Base-by-base conservation (phyloP, 2,797 vertebrate genomes). In the Caiman crocodilus region DNA sequence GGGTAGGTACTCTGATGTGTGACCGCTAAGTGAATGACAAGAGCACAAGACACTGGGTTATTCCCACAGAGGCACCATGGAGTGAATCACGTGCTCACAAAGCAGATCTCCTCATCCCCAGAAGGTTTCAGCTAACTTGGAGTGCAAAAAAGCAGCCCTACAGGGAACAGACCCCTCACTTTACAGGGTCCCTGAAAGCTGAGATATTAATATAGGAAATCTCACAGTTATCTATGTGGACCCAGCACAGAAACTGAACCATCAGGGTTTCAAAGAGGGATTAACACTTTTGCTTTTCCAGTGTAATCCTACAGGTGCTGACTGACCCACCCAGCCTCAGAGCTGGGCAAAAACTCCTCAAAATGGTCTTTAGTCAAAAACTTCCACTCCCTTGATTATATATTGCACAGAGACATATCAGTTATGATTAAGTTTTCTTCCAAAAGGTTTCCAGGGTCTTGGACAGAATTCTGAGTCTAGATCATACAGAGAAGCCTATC, bases 31-130 rank as follows among this genome's bases (percentile, higher is more conserved):
- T 56, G 9, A 58, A 86, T 11, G 42, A 82, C 57, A 61, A 35
- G 7, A 73, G 23, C 69, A 73, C 35, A 50, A 90, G 80, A 82
- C 42, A 84, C 55, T 9, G 63, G 50, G 30, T 11, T 71, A 61
- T 55, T 76, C 90, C 79, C 75, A n/a, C 7, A 16, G 23, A 73
- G 67, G 35, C 18, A 1, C 21, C 21, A 23, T 11, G 86, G 87
- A 78, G 83, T 89, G 88, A 88, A 69, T 93, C 92, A 87, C 30
- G 9, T 17, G 57, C 28, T 35, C 88, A 64, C 80, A 82, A 77
- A 26, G 78, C 71, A 78, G 21, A 10, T 76, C 50, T 35, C 65
- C 77, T 57, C 32, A 84, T 80, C 74, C 23, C 25, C 85, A 2
- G 23, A 60, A 57, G 28, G 63, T 50, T 82, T 82, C 3, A 21